A percentile compares a stretch with the other conserved stretches of the same genome.
Conservation (phyloP, 2,797 vertebrate genomes). For the Pipistrellus pygmaeus region DNA sequence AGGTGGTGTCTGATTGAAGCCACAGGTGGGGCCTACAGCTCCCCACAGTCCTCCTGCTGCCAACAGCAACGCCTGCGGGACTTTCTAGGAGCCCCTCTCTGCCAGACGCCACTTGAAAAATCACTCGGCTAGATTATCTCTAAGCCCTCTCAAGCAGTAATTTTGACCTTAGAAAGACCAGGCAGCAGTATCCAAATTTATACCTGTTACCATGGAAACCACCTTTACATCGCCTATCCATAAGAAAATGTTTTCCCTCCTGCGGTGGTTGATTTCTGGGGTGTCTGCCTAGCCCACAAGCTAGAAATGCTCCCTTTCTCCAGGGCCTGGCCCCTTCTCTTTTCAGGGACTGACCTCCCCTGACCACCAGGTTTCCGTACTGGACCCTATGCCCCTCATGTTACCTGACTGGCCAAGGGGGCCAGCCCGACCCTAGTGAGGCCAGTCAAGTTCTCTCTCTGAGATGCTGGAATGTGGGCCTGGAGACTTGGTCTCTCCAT, state of each 20-base stretch:
- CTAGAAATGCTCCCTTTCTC: not conserved
- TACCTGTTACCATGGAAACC: not conserved
- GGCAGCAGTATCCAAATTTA: not conserved
- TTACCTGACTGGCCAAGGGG: not conserved
- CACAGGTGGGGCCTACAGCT: not conserved
- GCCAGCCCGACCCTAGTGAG: not conserved
- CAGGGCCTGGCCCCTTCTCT: not conserved
- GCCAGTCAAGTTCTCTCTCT: not conserved
- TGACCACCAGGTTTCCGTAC: not conserved
- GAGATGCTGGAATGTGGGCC: not conserved
- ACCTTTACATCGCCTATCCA: not conserved
- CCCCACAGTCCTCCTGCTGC: not conserved
- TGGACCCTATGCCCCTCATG: not conserved
- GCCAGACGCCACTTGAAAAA: not conserved
- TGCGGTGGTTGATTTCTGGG: not conserved
- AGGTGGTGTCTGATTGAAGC: not conserved
- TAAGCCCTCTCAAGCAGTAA: not conserved
- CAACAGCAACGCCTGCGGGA: not conserved
- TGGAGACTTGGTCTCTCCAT: not conserved
- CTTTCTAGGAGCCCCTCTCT: not conserved
- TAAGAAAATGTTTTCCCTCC: not conserved
- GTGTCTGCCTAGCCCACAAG: not conserved
- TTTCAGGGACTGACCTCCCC: not conserved
- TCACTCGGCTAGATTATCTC: not conserved
- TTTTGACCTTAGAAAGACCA: constrained; percentile 3